Evolutionary conservation across 2,888 invertebrate species (phyloP), one percentile per base, ranked within the genome.

Genomic region (Diarsia brunnea): DNA sequence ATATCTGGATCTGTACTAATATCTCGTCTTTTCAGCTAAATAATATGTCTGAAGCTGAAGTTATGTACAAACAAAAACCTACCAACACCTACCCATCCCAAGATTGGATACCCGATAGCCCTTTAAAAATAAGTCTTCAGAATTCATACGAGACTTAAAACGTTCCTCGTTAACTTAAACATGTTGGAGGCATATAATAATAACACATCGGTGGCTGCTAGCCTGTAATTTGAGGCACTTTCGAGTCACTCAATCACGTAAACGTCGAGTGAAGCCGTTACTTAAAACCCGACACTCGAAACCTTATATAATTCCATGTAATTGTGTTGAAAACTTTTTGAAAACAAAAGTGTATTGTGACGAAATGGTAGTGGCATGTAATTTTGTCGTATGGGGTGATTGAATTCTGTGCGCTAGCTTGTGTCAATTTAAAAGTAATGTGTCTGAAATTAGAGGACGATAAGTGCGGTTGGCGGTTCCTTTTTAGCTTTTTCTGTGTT

Each of bases 231-330:
- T 92, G 81, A 86, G 86, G 88, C 89, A 90, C 91, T 92, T 91
- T 91, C 89, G 84, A 90, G 86, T 88, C 91, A 90, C 91, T 90
- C 91, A 91, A 91, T 92, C 91, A 89, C 89, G 89, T 91, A 89
- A 90, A 90, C 88, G 90, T 79, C 82, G 82, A 81, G 80, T 86
- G 85, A 86, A 86, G 84, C 77, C 75, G 85, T 87, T 87, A 84
- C 79, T 88, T 87, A 85, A 78, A 72, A 73, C 69, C 70, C 78
- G 79, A 72, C 87, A 81, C 82, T 87, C 78, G 67, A 81, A 81
- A 82, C 68, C 51, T 88, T 83, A 84, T 78, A 87, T 88, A 88
- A 87, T 87, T 83, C 66, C 73, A 80, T 84, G 79, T 87, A 84
- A 88, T 88, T 88, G 79, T 70, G 69, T 81, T 69, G 75, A 84